phyloP scores from a whole-genome alignment of 2,113 vertebrate species.

The Leucopsar rothschildi region DNA sequence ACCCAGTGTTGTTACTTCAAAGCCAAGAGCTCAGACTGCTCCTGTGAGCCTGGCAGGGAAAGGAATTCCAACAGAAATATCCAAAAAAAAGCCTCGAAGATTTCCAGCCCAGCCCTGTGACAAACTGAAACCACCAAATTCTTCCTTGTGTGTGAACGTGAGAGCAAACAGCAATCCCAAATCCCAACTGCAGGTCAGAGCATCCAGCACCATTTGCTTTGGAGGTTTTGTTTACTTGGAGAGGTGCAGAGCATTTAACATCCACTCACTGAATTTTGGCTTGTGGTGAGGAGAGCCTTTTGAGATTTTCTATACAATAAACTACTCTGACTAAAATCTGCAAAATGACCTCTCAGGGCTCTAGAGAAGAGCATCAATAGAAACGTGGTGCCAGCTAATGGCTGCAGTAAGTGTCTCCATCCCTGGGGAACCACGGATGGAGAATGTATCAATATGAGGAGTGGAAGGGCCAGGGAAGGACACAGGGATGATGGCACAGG shows the following conservation, averaged over 20 bases:
- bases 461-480: constrained; percentile 46
- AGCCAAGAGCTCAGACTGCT: neutral
- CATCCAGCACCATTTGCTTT: neutral
- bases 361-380: constrained; percentile 40
- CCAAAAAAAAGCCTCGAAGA: neutral
- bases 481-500: constrained; percentile 22
- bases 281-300: neutral
- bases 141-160: neutral
- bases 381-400: constrained; percentile 70
- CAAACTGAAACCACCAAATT: neutral
- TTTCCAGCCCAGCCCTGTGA: neutral
- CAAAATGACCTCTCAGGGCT: constrained; percentile 62
- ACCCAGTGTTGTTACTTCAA: neutral
- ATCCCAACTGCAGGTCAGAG: neutral
- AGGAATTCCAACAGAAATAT: neutral
- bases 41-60: neutral
- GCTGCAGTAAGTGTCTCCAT: constrained; percentile 54
- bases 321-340: constrained; percentile 48
- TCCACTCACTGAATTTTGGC: neutral
- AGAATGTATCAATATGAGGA: constrained; percentile 39
- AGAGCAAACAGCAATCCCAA: neutral
- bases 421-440: constrained; percentile 58
- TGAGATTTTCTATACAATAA: constrained; percentile 9
- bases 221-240: neutral
- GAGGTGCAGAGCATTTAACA: neutral